Conservation (phyloP, 2,113 vertebrate species). For the Ammospiza nelsoni region DNA sequence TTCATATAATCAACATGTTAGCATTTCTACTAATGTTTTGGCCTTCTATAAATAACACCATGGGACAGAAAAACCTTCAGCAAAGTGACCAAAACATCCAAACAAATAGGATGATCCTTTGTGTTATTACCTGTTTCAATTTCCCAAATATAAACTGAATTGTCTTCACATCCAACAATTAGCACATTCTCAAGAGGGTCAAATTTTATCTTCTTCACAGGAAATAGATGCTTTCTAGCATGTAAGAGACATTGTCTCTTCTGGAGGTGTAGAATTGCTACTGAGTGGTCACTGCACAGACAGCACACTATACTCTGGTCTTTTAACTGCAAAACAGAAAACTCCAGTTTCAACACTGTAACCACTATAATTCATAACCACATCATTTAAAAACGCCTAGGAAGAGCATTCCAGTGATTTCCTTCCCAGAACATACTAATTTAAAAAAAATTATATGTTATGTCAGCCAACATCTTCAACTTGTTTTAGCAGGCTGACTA, state of each 20-base stretch:
- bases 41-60: not conserved
- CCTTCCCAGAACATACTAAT: not conserved
- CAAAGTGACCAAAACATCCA: not conserved
- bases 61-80: not conserved
- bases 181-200: slow-evolving; percentile 76
- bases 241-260: slow-evolving; percentile 67
- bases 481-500: not conserved
- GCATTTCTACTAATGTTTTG: not conserved
- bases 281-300: slow-evolving; percentile 76
- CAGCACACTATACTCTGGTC: slow-evolving; percentile 71
- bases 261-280: slow-evolving; percentile 77
- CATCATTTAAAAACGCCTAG: not conserved
- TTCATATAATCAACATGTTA: not conserved
- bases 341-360: not conserved
- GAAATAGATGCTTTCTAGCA: slow-evolving; percentile 80
- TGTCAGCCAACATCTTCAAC: not conserved
- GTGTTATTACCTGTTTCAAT: slow-evolving; percentile 77
- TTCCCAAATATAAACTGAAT: slow-evolving; percentile 82
- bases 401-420: not conserved
- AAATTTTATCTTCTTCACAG: slow-evolving; percentile 76
- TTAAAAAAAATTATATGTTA: not conserved
- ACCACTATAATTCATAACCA: not conserved
- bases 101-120: not conserved
- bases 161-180: slow-evolving; percentile 78
- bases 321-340: slow-evolving; percentile 57